Percentiles rank a stretch among this genome's conserved stretches.
Conservation (phyloP, 2,888 invertebrate species). For the Drosophila meridiana region DNA sequence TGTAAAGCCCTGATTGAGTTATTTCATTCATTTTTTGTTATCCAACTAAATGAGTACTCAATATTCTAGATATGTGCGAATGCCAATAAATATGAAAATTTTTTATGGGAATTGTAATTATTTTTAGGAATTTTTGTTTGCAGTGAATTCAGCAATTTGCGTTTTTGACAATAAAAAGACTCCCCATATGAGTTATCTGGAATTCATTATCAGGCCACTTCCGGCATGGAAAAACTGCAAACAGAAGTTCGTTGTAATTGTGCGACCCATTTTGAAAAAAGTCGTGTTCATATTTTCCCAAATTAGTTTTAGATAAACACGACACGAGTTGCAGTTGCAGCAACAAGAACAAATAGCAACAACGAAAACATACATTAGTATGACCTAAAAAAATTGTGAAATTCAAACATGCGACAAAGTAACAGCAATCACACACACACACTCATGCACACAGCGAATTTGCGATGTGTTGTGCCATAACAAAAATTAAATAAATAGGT, state of each 20-base stretch:
- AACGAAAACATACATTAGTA: constrained; percentile 31
- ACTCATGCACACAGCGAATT: constrained; percentile 15
- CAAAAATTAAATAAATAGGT: constrained; percentile 73
- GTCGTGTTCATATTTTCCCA: constrained; percentile 18
- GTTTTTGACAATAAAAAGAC: not conserved
- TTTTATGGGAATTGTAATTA: constrained; percentile 1
- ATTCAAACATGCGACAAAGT: constrained; percentile 65
- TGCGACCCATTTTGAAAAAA: constrained; percentile 4
- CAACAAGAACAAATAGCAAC: constrained; percentile 8
- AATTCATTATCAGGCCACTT: constrained; percentile 33
- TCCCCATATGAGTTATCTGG: constrained; percentile 1
- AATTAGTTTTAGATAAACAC: constrained; percentile 45
- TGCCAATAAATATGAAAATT: constrained; percentile 11
- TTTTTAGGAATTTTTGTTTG: constrained; percentile 1
- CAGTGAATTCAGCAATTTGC: not conserved
- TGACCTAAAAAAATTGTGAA: constrained; percentile 62
- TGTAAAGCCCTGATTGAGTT: constrained; percentile 1
- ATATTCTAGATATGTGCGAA: constrained; percentile 7
- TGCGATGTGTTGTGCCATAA: constrained; percentile 32
- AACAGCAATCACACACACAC: constrained; percentile 33
- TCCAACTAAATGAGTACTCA: not conserved
- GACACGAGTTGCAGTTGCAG: constrained; percentile 43
- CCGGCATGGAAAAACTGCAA: constrained; percentile 31
- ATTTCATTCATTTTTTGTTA: too few relatives aligned
- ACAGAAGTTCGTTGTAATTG: constrained; percentile 37